Percentiles rank a stretch among this genome's conserved stretches.
Evolutionary conservation across 2,113 vertebrate species (phyloP).

Genomic region (Pterocles gutturalis): DNA sequence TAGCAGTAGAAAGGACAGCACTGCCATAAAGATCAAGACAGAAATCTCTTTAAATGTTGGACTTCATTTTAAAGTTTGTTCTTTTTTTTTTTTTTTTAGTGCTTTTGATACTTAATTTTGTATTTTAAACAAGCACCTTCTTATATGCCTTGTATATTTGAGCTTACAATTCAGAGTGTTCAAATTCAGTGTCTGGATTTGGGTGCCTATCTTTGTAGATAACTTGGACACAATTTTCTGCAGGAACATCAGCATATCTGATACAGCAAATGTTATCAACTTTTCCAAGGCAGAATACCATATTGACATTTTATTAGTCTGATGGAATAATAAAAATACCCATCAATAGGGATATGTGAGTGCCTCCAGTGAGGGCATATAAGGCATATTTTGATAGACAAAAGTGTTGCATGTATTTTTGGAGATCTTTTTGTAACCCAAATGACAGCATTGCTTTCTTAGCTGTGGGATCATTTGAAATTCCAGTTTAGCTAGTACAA

Average conservation of each 20-base stretch:
- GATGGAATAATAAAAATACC: fast-evolving
- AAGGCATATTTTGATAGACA: background rate
- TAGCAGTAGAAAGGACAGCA: background rate
- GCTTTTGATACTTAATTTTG: background rate
- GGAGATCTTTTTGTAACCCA: background rate
- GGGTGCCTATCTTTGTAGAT: background rate
- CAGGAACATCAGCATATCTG: background rate
- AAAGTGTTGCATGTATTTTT: background rate
- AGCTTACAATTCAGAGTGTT: background rate
- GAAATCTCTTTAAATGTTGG: background rate
- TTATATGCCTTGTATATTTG: background rate
- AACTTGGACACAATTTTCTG: background rate
- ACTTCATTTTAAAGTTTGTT: background rate
- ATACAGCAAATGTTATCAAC: background rate
- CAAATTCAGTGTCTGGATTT: background rate
- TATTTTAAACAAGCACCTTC: background rate
- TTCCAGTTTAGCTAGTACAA: background rate
- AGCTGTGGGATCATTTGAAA: background rate
- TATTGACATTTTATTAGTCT: background rate
- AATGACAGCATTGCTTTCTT: background rate
- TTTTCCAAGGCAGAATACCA: background rate
- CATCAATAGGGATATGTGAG: background rate
- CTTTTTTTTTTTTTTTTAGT: background rate
- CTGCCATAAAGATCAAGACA: background rate
- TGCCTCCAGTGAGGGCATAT: background rate